A percentile compares a stretch with the other conserved stretches of the same genome.
These are phyloP conservation scores for Hirudo medicinalis DNA, from an alignment of 1,140 invertebrate species.

Conservation along the genomic window DNA sequence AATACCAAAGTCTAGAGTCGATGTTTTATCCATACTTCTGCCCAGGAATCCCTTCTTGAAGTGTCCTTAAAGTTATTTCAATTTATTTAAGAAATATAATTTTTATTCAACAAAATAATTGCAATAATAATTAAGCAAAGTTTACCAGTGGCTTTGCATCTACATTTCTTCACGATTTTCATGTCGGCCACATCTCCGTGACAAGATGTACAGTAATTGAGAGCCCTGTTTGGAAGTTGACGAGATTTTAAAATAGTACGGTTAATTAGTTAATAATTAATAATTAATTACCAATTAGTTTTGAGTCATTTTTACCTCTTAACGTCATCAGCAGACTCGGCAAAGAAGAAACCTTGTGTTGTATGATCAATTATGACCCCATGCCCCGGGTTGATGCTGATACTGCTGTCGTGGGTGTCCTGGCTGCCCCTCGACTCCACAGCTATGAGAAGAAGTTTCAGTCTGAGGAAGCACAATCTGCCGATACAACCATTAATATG, in stretches of 20 bases:
- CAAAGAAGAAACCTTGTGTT: slow-evolving; percentile 99
- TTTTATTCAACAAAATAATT: slow-evolving; percentile 6
- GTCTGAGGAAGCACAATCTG: slow-evolving; percentile 96
- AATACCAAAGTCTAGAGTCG: not conserved
- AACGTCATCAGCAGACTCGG: slow-evolving; percentile 98
- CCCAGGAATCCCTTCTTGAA: not conserved
- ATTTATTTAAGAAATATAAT: not conserved
- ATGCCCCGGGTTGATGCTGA: slow-evolving; percentile 93
- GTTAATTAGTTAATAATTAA: not conserved
- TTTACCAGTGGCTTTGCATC: slow-evolving; percentile 78
- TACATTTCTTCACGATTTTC: slow-evolving; percentile 98
- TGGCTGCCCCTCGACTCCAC: slow-evolving; percentile 93
- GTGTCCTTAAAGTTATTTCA: not conserved
- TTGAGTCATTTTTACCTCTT: slow-evolving; percentile 56
- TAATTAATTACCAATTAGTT: not conserved
- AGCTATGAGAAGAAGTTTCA: slow-evolving; percentile 87
- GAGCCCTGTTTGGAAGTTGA: slow-evolving; percentile 82
- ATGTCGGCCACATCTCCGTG: slow-evolving; percentile 97
- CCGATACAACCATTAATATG: too few relatives aligned
- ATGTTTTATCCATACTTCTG: not conserved
- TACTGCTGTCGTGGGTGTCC: slow-evolving; percentile 73
- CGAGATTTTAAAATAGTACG: not conserved
- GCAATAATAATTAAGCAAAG: not conserved
- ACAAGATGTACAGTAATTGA: slow-evolving; percentile 98
- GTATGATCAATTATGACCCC: slow-evolving; percentile 86